These are phyloP conservation scores for Tyrannus savana DNA, from an alignment of 2,113 vertebrate species.

Conservation along the genomic window DNA sequence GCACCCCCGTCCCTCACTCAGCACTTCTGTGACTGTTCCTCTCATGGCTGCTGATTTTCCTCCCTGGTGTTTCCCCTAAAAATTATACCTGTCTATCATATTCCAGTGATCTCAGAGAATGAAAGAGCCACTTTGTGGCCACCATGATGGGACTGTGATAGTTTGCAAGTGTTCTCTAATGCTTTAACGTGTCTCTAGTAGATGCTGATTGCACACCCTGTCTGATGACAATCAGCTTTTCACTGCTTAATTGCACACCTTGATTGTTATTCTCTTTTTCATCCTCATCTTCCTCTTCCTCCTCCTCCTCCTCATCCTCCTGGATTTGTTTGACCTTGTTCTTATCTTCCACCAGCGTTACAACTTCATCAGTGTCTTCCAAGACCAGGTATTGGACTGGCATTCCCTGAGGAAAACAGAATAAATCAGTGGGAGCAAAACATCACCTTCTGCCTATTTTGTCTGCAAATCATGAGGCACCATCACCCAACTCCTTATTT, in stretches of 20 bases:
- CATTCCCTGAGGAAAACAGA: constrained; percentile 67
- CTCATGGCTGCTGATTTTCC: background rate
- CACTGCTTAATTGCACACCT: constrained; percentile 37
- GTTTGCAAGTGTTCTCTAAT: background rate
- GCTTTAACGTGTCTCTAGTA: background rate
- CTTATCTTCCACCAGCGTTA: constrained; percentile 77
- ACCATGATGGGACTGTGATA: background rate
- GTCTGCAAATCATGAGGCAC: background rate
- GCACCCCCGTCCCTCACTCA: background rate
- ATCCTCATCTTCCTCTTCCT: constrained; percentile 53
- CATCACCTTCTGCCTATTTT: background rate
- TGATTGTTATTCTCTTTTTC: constrained; percentile 65
- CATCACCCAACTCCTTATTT: background rate
- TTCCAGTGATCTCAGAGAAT: background rate
- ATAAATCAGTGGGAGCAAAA: background rate
- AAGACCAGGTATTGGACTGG: constrained; percentile 84
- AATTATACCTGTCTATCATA: background rate
- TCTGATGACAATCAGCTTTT: background rate
- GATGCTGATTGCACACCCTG: background rate
- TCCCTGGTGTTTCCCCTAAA: background rate
- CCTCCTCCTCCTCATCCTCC: constrained; percentile 42
- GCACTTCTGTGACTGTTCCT: background rate
- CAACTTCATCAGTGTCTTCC: constrained; percentile 79
- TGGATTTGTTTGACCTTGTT: constrained; percentile 34
- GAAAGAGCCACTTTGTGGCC: background rate